phyloP scores from a whole-genome alignment of 1,140 invertebrate genomes.

The Heliconius himera region DNA sequence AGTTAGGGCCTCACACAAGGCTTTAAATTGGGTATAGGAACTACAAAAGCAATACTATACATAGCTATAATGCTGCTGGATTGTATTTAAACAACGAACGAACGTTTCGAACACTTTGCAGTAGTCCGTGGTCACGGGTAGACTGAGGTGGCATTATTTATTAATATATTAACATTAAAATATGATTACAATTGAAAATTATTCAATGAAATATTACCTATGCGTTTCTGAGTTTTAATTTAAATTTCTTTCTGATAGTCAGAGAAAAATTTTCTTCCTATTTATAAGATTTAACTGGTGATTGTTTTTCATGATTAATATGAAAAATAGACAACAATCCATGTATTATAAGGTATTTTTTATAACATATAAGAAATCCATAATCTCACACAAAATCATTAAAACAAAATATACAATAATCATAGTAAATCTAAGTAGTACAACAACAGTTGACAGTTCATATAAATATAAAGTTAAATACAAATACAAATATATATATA shows the following conservation, averaged over 20 bases:
- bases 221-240: not conserved
- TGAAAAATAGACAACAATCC: not conserved
- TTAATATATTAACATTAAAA: no score
- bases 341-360: not conserved
- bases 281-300: not conserved
- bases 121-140: no score
- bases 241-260: no score
- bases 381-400: not conserved
- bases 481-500: no score
- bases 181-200: not conserved
- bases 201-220: not conserved
- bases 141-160: no score
- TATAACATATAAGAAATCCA: not conserved
- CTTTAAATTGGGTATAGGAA: constrained; percentile 54
- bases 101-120: no score
- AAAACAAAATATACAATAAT: not conserved
- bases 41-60: constrained; percentile 57
- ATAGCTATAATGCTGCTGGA: constrained; percentile 47
- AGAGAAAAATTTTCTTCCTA: not conserved
- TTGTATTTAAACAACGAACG: no score
- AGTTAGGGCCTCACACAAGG: constrained; percentile 45
- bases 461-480: not conserved
- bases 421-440: not conserved
- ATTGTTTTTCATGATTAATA: not conserved
- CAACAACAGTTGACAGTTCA: not conserved